phyloP scores from a whole-genome alignment of 23 tunicate genomes.

The Halocynthia aurantium region DNA sequence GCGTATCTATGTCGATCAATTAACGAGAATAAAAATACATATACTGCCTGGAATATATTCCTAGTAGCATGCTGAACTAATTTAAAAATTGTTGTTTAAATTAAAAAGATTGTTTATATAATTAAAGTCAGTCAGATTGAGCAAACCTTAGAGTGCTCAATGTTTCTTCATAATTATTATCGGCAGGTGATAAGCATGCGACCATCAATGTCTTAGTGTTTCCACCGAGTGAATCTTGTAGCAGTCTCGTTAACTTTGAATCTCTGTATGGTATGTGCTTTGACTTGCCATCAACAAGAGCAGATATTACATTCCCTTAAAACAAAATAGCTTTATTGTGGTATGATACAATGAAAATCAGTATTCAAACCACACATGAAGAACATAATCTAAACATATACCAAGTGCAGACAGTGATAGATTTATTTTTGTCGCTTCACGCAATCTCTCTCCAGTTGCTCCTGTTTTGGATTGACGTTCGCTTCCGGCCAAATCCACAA shows the following conservation, averaged over 20 bases:
- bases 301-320: slow-evolving; percentile 91
- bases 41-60: not conserved
- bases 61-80: no score
- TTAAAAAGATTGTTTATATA: not conserved
- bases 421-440: slow-evolving; percentile 98
- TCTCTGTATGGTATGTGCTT: slow-evolving; percentile 99
- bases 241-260: slow-evolving; percentile 88
- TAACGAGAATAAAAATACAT: not conserved
- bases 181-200: slow-evolving; percentile 95
- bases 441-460: slow-evolving; percentile 96
- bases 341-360: not conserved
- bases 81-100: not conserved
- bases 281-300: slow-evolving; percentile 98
- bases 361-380: no score
- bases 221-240: slow-evolving; percentile 99
- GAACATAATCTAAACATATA: not conserved
- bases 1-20: slow-evolving; percentile 59
- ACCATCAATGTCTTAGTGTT: slow-evolving; percentile 99
- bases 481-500: slow-evolving; percentile 99
- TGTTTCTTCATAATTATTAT: slow-evolving; percentile 98
- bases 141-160: slow-evolving; percentile 88
- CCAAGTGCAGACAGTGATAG: slow-evolving; percentile 92
- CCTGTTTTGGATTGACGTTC: slow-evolving; percentile 99
- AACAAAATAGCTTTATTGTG: not conserved
- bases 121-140: not conserved